A percentile compares a stretch with the other conserved stretches of the same genome.
These are phyloP conservation scores for Leptinotarsa haldemani DNA, from an alignment of 2,888 invertebrate species.

Conservation along the genomic window DNA sequence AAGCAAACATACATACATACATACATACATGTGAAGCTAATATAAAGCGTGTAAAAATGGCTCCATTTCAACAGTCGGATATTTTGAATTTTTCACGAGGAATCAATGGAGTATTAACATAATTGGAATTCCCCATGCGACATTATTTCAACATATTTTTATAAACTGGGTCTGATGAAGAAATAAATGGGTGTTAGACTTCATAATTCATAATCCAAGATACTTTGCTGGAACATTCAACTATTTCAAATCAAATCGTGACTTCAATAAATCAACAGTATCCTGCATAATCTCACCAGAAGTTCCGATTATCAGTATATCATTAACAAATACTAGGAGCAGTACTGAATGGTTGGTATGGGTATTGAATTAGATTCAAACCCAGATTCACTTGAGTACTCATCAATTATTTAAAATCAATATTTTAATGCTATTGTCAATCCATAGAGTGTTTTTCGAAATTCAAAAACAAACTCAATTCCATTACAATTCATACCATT, in stretches of 20 bases:
- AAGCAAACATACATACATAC: no score
- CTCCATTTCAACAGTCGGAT: no score
- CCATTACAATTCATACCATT: neutral
- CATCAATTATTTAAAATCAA: neutral
- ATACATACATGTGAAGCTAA: no score
- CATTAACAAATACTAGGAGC: neutral
- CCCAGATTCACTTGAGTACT: neutral
- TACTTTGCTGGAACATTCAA: neutral
- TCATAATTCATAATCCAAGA: neutral
- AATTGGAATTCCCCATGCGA: neutral
- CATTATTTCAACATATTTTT: slow-evolving; percentile 11
- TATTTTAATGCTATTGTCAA: neutral
- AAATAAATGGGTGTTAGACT: neutral
- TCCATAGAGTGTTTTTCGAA: neutral
- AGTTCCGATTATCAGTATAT: neutral
- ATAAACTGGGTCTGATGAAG: neutral
- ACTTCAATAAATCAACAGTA: neutral
- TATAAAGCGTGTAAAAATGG: no score
- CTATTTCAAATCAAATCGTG: neutral
- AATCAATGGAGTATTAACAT: no score
- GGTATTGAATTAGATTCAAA: neutral
- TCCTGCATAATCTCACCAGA: no score
- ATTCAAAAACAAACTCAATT: neutral
- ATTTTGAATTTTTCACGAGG: no score
- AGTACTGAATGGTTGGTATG: neutral